Percentiles rank a stretch among this genome's conserved stretches.
phyloP scores from a whole-genome alignment of 2,797 vertebrate genomes.

The Danio tinwini region DNA sequence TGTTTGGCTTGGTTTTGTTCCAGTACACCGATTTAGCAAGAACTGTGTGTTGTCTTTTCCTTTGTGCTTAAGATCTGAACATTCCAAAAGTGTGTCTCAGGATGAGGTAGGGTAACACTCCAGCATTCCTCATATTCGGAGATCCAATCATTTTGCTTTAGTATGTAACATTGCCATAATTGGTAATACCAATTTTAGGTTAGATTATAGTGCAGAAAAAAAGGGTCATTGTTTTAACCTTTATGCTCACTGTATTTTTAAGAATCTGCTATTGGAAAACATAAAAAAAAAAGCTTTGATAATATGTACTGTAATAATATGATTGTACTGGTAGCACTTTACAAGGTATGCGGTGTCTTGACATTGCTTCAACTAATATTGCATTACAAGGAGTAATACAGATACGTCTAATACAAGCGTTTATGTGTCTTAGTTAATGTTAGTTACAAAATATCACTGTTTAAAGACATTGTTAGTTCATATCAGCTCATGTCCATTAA shows the following conservation, averaged over 20 bases:
- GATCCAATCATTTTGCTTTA: constrained; percentile 2
- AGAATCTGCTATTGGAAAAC: constrained; percentile 11
- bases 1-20: constrained; percentile 23
- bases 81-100: constrained; percentile 6
- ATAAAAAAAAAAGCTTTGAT: neutral
- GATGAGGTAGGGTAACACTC: neutral
- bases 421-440: no score
- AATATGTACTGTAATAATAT: no score
- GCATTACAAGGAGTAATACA: no score
- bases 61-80: neutral
- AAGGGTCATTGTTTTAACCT: neutral
- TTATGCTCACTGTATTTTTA: neutral
- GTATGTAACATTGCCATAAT: constrained; percentile 14
- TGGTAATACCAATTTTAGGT: neutral
- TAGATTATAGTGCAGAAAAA: neutral
- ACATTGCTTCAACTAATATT: no score
- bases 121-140: neutral
- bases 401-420: no score
- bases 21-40: constrained; percentile 21
- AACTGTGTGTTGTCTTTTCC: constrained; percentile 13
- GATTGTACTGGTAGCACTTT: neutral
- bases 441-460: no score
- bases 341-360: no score
- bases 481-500: no score
- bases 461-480: no score